Conservation (phyloP, 2,797 vertebrate species). For the Tokudaia tokunoshimensis region DNA sequence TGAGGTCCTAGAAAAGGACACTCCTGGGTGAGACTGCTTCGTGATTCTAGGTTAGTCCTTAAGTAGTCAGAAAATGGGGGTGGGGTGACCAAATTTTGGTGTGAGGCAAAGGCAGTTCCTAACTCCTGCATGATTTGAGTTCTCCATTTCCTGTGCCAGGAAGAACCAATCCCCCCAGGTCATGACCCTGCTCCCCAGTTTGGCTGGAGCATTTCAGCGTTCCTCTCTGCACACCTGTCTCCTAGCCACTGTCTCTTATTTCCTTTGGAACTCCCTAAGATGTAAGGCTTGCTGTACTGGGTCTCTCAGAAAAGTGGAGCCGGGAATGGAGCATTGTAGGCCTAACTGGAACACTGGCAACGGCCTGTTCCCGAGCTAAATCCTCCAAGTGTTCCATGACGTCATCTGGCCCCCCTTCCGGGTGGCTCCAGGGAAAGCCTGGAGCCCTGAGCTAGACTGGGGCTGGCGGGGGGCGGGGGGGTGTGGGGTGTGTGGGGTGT, state of each 20-base stretch:
- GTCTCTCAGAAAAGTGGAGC: conserved; percentile 13
- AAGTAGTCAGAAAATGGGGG: background rate
- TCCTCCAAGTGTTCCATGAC: conserved; percentile 58
- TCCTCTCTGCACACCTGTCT: background rate
- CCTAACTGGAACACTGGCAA: background rate
- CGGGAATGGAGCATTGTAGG: background rate
- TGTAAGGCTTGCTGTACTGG: background rate
- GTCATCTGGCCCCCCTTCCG: background rate
- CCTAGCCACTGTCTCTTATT: background rate
- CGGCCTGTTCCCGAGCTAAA: conserved; percentile 23
- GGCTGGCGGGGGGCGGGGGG: background rate
- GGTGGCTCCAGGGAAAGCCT: background rate
- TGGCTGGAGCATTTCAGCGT: background rate
- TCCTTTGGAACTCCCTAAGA: background rate
- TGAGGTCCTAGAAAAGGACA: background rate
- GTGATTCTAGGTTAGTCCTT: background rate
- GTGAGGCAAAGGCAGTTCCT: background rate
- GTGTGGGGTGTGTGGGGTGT: no score
- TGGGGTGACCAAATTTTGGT: background rate
- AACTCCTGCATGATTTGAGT: background rate
- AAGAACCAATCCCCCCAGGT: background rate
- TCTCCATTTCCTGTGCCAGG: background rate
- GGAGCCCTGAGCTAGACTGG: background rate
- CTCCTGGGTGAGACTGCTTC: background rate
- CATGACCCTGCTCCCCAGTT: background rate